Conservation (phyloP, 2,797 vertebrate species). For the Anniella stebbinsi region DNA sequence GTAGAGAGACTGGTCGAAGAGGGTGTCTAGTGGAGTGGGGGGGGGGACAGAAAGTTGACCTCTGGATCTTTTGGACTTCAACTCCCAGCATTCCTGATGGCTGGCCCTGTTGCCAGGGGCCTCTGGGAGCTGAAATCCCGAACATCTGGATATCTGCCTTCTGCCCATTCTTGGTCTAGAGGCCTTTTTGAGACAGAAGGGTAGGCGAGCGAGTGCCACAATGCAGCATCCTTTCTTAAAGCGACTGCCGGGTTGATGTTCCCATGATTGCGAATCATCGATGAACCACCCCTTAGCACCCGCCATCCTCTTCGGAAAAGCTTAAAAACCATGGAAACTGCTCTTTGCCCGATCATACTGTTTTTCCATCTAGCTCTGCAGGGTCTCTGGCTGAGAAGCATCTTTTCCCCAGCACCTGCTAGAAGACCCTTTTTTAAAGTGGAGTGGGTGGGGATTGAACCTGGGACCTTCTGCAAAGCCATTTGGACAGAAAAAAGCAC, state of each 20-base stretch:
- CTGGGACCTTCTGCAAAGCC: too few relatives aligned
- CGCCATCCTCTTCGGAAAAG: neutral
- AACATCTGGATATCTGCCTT: neutral
- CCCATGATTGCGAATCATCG: too few relatives aligned
- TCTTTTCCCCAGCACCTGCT: too few relatives aligned
- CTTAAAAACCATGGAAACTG: neutral
- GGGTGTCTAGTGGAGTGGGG: too few relatives aligned
- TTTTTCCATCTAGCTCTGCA: neutral
- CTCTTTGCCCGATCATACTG: neutral
- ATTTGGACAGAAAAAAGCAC: too few relatives aligned
- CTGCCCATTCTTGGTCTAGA: neutral
- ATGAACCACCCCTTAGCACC: neutral
- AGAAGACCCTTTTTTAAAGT: neutral
- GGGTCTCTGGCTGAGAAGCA: too few relatives aligned
- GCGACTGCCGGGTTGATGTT: neutral
- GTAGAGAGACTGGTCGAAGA: neutral
- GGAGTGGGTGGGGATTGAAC: neutral
- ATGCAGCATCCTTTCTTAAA: too few relatives aligned
- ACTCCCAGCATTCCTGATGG: too few relatives aligned
- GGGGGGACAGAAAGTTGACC: too few relatives aligned
- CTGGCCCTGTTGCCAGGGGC: too few relatives aligned
- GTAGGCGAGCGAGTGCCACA: too few relatives aligned
- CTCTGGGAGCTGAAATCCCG: neutral
- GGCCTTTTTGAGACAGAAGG: neutral
- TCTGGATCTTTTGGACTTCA: too few relatives aligned